Percentiles rank a stretch among this genome's conserved stretches.
Conservation (phyloP, 2,888 invertebrate genomes). For the Salticus scenicus region DNA sequence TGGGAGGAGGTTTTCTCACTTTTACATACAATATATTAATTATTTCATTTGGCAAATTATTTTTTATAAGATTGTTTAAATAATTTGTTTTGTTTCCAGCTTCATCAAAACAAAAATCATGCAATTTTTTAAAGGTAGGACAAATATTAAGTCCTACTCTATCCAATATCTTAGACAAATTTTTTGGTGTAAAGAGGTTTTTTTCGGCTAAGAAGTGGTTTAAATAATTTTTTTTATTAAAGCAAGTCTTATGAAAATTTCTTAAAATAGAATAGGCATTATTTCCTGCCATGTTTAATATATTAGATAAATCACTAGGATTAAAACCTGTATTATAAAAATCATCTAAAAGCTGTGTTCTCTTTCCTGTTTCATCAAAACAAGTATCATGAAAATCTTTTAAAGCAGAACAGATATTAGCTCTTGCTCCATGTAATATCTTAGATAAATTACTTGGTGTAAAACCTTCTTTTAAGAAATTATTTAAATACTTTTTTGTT, state of each 20-base stretch:
- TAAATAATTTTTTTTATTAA: slow-evolving; percentile 42
- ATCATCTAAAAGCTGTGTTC: slow-evolving; percentile 31
- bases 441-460: slow-evolving; percentile 32
- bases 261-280: slow-evolving; percentile 48
- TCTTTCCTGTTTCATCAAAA: slow-evolving; percentile 32
- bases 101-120: slow-evolving; percentile 51
- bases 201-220: slow-evolving; percentile 26
- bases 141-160: slow-evolving; percentile 40
- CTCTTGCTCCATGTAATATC: slow-evolving; percentile 37
- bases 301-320: slow-evolving; percentile 34
- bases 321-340: slow-evolving; percentile 24
- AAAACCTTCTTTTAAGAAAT: slow-evolving; percentile 26
- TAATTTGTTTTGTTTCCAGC: slow-evolving; percentile 40
- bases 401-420: slow-evolving; percentile 36
- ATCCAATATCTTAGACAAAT: slow-evolving; percentile 33
- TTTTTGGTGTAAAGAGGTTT: slow-evolving; percentile 23
- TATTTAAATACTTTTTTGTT: slow-evolving; percentile 22
- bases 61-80: slow-evolving; percentile 30
- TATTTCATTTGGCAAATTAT: neutral
- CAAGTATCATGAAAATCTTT: slow-evolving; percentile 33
- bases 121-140: slow-evolving; percentile 37
- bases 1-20: slow-evolving; percentile 18
- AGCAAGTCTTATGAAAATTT: slow-evolving; percentile 37
- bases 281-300: slow-evolving; percentile 48
- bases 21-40: slow-evolving; percentile 11